These are phyloP conservation scores for Ceriagrion tenellum DNA, from an alignment of 2,888 invertebrate genomes.

Conservation along the genomic window DNA sequence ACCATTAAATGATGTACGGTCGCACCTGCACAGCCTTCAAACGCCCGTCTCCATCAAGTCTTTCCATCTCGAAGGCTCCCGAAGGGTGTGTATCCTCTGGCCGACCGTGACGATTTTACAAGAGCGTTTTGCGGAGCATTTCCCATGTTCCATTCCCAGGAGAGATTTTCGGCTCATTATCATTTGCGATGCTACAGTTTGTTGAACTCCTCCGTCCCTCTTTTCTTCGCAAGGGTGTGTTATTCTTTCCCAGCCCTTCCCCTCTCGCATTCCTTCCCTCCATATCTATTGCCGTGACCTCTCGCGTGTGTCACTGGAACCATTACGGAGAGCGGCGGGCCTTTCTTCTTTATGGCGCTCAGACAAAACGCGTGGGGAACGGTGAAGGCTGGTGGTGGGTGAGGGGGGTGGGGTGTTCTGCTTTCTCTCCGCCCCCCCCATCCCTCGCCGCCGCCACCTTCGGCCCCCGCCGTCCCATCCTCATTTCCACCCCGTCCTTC, in stretches of 20 bases:
- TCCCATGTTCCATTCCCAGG: background rate
- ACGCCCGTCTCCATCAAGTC: no score
- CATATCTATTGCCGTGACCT: background rate
- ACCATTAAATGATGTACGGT: background rate
- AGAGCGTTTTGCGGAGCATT: background rate
- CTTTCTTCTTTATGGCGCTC: background rate
- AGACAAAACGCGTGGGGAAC: background rate
- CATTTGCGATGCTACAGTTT: background rate
- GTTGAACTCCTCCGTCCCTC: background rate
- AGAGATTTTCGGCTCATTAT: background rate
- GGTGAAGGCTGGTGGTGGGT: background rate
- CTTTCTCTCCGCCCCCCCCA: constrained; percentile 20
- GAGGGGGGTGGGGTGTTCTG: background rate
- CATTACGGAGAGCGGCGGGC: background rate
- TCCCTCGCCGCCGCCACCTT: background rate
- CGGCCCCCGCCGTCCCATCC: background rate
- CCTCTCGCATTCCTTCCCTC: background rate
- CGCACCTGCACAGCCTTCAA: background rate
- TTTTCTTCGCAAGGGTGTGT: background rate
- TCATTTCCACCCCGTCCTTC: background rate
- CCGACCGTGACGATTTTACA: background rate
- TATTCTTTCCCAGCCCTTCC: background rate
- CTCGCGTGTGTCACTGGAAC: constrained; percentile 26
- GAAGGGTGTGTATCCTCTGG: no score
- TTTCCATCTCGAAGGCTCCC: no score